Evolutionary conservation across 2,888 invertebrate species (phyloP), one percentile per base, ranked within the genome.

Genomic region (Lycocerus yunnanus): DNA sequence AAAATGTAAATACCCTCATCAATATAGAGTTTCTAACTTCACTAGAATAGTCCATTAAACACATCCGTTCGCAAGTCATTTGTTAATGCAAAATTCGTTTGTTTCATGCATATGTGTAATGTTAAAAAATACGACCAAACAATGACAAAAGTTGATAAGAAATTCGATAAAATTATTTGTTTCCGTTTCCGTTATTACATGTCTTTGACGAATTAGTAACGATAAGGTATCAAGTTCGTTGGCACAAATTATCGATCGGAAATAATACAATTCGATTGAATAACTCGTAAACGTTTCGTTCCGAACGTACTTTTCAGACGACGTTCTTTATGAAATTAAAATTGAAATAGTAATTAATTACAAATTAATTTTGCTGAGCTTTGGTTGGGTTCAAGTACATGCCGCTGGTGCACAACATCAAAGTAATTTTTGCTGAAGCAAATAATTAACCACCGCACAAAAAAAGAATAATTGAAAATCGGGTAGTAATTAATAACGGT

Each of bases 41-140:
- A 83, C 81, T 80, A 82, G 82, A 82, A 82, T 83, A 83, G 81
- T 83, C 85, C 85, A 85, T 85, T 84, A 85, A 83, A 83, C 81
- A 83, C 84, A 85, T 85, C 84, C 84, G 83, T 82, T 83, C 82
- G 81, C 83, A 84, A 84, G 80, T 83, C 84, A 84, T 84, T 85
- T 84, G 85, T 85, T 84, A 84, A 84, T 85, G 84, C 84, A 83
- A 84, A 84, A 84, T 82, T 84, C 84, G 83, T 84, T 85, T 83
- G 83, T 84, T 85, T 84, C 84, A 85, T 84, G 85, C 84, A 84
- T 27, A 13, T 85, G 85, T 85, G 85, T 84, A 81, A 79, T 69
- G 82, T 82, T 82, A 83, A 84, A 83, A 82, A 80, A 79, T 75
- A 79, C 77, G 76, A 77, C 75, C 76, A 79, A 83, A 84, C 83